Percentiles rank a stretch among this genome's conserved stretches.
These are phyloP conservation scores for Psilopogon haemacephalus DNA, from an alignment of 2,113 vertebrate genomes.

Conservation along the genomic window DNA sequence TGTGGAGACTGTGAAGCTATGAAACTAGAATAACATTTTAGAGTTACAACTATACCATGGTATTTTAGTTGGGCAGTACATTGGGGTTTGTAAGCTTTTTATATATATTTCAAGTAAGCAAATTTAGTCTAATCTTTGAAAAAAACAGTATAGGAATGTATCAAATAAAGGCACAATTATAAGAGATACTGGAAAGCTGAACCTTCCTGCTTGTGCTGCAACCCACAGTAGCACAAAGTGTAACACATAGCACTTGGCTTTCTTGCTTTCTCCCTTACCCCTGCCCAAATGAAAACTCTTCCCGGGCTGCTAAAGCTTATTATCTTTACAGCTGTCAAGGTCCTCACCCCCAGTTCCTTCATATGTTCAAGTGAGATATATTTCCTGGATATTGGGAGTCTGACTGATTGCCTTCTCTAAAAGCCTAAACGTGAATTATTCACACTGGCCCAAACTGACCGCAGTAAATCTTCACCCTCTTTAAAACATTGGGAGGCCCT, in stretches of 20 bases:
- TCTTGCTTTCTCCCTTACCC: neutral
- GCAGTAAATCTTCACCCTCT: neutral
- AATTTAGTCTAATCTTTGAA: neutral
- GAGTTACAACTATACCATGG: neutral
- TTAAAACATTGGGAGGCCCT: neutral
- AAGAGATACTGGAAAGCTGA: neutral
- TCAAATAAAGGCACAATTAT: neutral
- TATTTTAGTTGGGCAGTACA: neutral
- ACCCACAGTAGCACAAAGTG: neutral
- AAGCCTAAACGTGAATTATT: neutral
- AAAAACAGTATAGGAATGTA: neutral
- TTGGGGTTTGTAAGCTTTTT: accelerated
- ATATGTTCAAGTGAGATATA: neutral
- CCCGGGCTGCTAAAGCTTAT: neutral
- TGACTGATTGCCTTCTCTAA: neutral
- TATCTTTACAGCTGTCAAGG: neutral
- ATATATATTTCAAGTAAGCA: neutral
- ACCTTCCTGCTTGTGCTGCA: neutral
- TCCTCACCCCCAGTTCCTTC: neutral
- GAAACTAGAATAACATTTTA: neutral
- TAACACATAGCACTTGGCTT: neutral
- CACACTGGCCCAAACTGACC: neutral
- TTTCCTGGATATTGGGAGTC: neutral
- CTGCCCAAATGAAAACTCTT: accelerated
- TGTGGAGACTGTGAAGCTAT: neutral